Percentiles rank a stretch among this genome's conserved stretches.
Evolutionary conservation across 2,888 invertebrate genomes (phyloP).

Genomic region (Lasius fuliginosus): DNA sequence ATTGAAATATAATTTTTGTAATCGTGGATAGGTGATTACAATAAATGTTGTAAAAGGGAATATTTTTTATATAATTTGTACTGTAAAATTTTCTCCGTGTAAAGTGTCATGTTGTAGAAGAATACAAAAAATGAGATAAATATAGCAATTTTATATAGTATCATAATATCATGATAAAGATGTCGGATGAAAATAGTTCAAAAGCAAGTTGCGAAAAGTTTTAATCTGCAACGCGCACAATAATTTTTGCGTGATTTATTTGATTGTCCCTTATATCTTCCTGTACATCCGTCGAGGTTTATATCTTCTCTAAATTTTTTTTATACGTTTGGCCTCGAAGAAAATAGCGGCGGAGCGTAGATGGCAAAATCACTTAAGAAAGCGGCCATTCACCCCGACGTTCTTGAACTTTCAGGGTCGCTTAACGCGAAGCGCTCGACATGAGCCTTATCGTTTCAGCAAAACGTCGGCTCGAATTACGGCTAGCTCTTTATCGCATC

Average conservation of each 20-base stretch:
- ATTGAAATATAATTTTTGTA: too few species aligned
- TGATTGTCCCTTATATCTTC: neutral
- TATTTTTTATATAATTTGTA: too few species aligned
- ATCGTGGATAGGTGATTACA: too few species aligned
- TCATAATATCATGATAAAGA: neutral
- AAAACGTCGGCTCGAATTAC: slow-evolving; percentile 73
- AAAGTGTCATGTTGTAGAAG: neutral
- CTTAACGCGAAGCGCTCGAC: slow-evolving; percentile 65
- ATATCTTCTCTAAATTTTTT: slow-evolving; percentile 24
- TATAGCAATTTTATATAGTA: neutral
- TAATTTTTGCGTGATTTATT: neutral
- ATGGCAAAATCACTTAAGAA: slow-evolving; percentile 66
- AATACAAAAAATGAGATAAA: neutral
- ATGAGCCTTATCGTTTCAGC: slow-evolving; percentile 74
- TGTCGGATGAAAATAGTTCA: neutral
- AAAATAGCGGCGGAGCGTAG: slow-evolving; percentile 60
- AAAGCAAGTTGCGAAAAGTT: neutral
- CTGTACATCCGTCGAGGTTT: neutral
- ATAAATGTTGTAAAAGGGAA: too few species aligned
- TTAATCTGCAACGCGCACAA: neutral
- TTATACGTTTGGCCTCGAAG: slow-evolving; percentile 38
- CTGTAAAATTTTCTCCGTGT: too few species aligned
- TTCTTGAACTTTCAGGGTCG: slow-evolving; percentile 85
- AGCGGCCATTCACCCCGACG: slow-evolving; percentile 82
- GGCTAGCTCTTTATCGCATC: slow-evolving; percentile 65